Conservation (phyloP, 2,113 vertebrate species). For the Fregata magnificens region DNA sequence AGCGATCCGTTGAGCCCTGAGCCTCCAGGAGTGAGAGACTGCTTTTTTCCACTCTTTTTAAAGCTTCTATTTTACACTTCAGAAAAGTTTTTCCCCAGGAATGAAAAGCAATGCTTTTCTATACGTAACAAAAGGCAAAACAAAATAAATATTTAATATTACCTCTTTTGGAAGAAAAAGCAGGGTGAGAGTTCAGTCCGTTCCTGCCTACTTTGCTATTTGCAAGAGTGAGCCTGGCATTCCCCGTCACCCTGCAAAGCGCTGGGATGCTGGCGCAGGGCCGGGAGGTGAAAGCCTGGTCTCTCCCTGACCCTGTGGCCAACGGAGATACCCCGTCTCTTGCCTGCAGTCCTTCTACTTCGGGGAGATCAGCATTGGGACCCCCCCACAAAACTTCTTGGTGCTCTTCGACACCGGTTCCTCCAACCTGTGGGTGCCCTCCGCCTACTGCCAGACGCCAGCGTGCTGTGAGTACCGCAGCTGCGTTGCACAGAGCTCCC, state of each 20-base stretch:
- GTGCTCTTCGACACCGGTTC: slow-evolving; percentile 72
- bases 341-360: slow-evolving; percentile 61
- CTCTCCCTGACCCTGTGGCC: background rate
- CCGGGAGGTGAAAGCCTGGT: background rate
- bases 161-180: rapidly evolving
- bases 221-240: background rate
- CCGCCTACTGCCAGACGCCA: slow-evolving; percentile 38
- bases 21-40: background rate
- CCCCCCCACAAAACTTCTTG: slow-evolving; percentile 65
- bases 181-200: background rate
- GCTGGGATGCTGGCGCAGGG: rapidly evolving
- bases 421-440: slow-evolving; percentile 73
- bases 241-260: background rate
- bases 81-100: background rate
- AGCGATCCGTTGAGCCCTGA: background rate
- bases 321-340: background rate
- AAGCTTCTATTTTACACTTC: background rate
- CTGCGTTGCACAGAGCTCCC: rapidly evolving
- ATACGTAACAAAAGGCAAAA: background rate
- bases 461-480: slow-evolving; percentile 64
- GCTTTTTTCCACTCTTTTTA: background rate
- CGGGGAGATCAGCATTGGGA: slow-evolving; percentile 71
- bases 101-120: background rate
- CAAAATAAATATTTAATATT: background rate
- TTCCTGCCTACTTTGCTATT: background rate